These are phyloP conservation scores for Dicentrarchus labrax DNA, from an alignment of 2,113 vertebrate species.

Conservation along the genomic window DNA sequence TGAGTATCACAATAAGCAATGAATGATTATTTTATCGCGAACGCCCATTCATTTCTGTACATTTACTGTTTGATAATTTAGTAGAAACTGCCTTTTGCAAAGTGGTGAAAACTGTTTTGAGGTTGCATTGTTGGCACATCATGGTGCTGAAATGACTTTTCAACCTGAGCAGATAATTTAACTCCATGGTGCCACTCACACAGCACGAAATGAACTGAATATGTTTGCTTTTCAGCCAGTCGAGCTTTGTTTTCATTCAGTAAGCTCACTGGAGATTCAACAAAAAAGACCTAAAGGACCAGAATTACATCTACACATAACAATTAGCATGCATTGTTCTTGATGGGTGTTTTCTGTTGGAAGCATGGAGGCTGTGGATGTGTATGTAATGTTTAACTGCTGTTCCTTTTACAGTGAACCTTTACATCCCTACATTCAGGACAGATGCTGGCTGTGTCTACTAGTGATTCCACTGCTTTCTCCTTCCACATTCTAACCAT, in stretches of 20 bases:
- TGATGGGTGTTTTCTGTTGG: not conserved
- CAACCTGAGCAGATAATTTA: not conserved
- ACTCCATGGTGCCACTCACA: slow-evolving; percentile 2
- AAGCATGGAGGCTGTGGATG: not conserved
- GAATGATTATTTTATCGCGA: not conserved
- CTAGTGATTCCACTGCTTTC: not conserved
- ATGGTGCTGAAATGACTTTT: not conserved
- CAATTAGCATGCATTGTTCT: not conserved
- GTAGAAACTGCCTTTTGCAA: not conserved
- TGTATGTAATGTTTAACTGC: not conserved
- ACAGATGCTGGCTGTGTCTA: slow-evolving; percentile 20
- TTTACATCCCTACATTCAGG: slow-evolving; percentile 23
- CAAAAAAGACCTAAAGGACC: not conserved
- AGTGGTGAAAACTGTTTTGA: not conserved
- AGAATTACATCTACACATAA: no score
- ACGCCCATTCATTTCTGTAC: not conserved
- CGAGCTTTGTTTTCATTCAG: not conserved
- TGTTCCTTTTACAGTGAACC: slow-evolving; percentile 13
- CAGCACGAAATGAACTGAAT: not conserved
- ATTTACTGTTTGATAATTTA: not conserved
- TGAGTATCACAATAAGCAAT: not conserved
- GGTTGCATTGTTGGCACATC: slow-evolving; percentile 10
- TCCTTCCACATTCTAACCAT: slow-evolving; percentile 19
- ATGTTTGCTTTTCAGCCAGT: slow-evolving; percentile 28
- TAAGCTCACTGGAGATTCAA: not conserved